Percentiles rank a stretch among this genome's conserved stretches.
Evolutionary conservation across 2,797 vertebrate genomes (phyloP).

Genomic region (Thalassophryne amazonica): DNA sequence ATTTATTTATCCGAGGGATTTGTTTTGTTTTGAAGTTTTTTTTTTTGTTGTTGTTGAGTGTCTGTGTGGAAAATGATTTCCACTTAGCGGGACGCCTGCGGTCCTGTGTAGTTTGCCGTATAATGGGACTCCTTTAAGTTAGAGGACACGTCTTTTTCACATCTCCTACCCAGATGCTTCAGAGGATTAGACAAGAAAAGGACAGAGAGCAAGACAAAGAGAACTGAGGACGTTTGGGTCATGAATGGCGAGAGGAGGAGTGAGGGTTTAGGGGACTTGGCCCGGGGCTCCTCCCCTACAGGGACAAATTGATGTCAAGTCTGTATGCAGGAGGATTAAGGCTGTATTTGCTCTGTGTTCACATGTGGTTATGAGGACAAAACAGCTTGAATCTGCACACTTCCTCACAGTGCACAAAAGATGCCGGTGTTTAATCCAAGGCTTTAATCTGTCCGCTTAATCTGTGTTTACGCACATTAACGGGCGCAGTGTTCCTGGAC

Average conservation of each 20-base stretch:
- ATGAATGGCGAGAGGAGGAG: not conserved
- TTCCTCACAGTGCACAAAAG: conserved; percentile 83
- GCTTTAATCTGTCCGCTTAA: conserved; percentile 80
- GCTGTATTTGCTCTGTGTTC: conserved; percentile 85
- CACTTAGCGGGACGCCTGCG: no score
- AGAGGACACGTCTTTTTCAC: not conserved
- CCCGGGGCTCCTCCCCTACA: conserved; percentile 73
- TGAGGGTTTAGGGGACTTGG: conserved; percentile 39
- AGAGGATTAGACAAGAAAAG: not conserved
- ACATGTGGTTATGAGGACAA: conserved; percentile 83
- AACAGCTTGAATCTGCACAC: conserved; percentile 80
- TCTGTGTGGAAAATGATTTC: no score
- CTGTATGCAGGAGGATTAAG: conserved; percentile 90
- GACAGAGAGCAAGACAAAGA: not conserved
- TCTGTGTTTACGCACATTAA: conserved; percentile 72
- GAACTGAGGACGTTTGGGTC: conserved; percentile 1
- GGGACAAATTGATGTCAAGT: conserved; percentile 88
- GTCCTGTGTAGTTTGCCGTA: no score
- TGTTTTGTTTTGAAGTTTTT: no score
- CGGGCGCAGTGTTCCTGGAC: conserved; percentile 21
- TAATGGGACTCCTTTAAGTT: not conserved
- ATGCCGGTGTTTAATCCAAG: conserved; percentile 55
- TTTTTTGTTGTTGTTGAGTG: no score
- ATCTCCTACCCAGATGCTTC: conserved; percentile 17
- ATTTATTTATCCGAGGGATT: no score